Conservation (phyloP, 2,113 vertebrate genomes). For the Lutjanus erythropterus region DNA sequence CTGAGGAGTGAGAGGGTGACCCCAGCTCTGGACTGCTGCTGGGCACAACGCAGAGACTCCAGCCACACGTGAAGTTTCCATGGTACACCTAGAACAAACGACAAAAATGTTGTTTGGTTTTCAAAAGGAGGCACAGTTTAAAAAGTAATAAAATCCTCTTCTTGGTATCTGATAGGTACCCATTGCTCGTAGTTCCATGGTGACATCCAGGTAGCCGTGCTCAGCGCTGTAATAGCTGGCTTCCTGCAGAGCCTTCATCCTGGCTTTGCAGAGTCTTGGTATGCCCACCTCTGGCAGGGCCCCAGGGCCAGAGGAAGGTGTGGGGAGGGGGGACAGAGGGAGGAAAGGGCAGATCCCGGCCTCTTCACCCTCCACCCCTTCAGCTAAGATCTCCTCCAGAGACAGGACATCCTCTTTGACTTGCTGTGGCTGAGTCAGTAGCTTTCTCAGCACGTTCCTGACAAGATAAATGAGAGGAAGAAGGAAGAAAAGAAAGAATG, state of each 20-base stretch:
- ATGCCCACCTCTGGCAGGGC: constrained; percentile 81
- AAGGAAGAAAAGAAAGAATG: not conserved
- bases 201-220: constrained; percentile 97
- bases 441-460: constrained; percentile 96
- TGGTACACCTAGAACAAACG: constrained; percentile 87
- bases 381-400: constrained; percentile 96
- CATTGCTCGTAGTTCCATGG: constrained; percentile 93
- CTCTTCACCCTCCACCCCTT: constrained; percentile 91
- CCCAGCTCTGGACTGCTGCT: constrained; percentile 90
- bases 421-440: constrained; percentile 95
- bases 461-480: constrained; percentile 31
- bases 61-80: constrained; percentile 98
- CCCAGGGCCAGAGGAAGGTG: constrained; percentile 76
- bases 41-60: constrained; percentile 92
- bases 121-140: not conserved
- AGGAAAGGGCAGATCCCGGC: constrained; percentile 73
- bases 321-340: constrained; percentile 69
- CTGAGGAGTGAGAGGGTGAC: constrained; percentile 91
- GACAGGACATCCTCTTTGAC: constrained; percentile 94
- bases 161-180: constrained; percentile 81
- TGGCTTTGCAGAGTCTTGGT: constrained; percentile 89
- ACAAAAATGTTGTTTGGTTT: not conserved
- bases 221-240: constrained; percentile 98
- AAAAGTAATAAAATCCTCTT: not conserved
- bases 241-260: constrained; percentile 96